phyloP scores from a whole-genome alignment of 2,113 vertebrate species.

The Oenanthe oenanthe region DNA sequence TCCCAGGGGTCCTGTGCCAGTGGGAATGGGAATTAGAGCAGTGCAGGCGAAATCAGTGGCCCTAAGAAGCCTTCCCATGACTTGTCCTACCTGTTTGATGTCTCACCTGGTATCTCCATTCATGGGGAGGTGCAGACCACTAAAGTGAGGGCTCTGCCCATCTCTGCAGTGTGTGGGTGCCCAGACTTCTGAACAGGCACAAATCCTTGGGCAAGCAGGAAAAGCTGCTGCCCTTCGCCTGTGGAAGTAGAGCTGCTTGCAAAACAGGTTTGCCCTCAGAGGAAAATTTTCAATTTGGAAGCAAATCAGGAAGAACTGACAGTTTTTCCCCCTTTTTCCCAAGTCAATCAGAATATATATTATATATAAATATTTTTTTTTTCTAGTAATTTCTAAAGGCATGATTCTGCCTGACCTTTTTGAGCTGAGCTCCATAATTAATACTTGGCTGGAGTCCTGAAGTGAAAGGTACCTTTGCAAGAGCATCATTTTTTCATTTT shows the following conservation, averaged over 20 bases:
- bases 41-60: neutral
- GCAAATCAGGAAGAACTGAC: neutral
- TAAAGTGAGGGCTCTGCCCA: neutral
- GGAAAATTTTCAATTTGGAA: neutral
- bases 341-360: neutral
- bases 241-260: neutral
- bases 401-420: neutral
- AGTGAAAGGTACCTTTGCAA: conserved; percentile 27
- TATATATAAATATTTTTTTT: neutral
- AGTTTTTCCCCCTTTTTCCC: neutral
- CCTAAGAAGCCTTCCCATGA: neutral
- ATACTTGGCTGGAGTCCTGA: conserved; percentile 6
- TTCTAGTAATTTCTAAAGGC: neutral
- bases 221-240: neutral
- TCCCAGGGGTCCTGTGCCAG: neutral
- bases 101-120: neutral
- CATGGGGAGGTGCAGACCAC: neutral
- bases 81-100: neutral
- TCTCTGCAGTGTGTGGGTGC: neutral
- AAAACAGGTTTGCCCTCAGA: neutral
- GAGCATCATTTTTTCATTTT: conserved; percentile 39
- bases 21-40: neutral
- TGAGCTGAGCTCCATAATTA: neutral
- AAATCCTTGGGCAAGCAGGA: neutral
- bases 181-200: neutral